phyloP scores from a whole-genome alignment of 1,140 invertebrate genomes.

The Chrysoperla carnea region DNA sequence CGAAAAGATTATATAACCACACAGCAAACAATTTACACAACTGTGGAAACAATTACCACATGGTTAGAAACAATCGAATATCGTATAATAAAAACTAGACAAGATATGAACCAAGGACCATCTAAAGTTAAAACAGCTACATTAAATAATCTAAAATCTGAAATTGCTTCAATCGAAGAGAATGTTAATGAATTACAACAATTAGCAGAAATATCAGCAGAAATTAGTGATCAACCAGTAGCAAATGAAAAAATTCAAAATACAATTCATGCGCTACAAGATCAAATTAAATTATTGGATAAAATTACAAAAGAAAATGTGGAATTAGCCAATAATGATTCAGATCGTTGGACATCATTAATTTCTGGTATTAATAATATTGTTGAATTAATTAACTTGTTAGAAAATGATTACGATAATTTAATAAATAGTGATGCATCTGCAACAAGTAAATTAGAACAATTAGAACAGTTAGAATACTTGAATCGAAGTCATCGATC shows the following conservation, averaged over 20 bases:
- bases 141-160: constrained; percentile 28
- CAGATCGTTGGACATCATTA: constrained; percentile 52
- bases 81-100: constrained; percentile 42
- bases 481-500: constrained; percentile 31
- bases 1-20: constrained; percentile 38
- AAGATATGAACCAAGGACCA: constrained; percentile 32
- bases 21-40: constrained; percentile 49
- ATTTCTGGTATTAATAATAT: constrained; percentile 35
- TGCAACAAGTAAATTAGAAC: constrained; percentile 38
- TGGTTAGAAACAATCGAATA: constrained; percentile 74
- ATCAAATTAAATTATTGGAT: constrained; percentile 36
- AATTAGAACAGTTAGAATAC: constrained; percentile 43
- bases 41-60: constrained; percentile 58
- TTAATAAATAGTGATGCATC: constrained; percentile 37
- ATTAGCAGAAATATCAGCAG: constrained; percentile 8
- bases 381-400: constrained; percentile 27
- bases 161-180: constrained; percentile 28
- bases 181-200: constrained; percentile 24
- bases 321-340: constrained; percentile 33
- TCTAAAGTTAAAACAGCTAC: constrained; percentile 25
- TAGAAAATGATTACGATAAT: constrained; percentile 32
- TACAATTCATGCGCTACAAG: constrained; percentile 19
- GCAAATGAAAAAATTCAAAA: constrained; percentile 26
- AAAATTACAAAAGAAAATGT: constrained; percentile 40
- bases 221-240: constrained; percentile 17